A percentile compares a stretch with the other conserved stretches of the same genome.
Evolutionary conservation across 1,140 invertebrate genomes (phyloP).

Genomic region (Brachionus manjavacas): DNA sequence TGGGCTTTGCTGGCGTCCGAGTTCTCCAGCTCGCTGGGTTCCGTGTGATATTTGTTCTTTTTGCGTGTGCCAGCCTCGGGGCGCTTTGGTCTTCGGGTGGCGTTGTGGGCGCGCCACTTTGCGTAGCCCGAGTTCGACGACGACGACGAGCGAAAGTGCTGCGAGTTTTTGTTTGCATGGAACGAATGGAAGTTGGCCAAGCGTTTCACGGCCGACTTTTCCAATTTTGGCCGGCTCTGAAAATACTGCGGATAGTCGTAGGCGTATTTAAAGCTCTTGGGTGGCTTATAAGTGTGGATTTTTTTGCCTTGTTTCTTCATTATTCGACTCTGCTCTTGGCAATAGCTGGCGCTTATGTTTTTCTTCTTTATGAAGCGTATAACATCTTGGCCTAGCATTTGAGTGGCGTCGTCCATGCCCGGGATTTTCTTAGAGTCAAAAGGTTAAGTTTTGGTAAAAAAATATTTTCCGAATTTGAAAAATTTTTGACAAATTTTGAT

Average conservation of each 20-base stretch:
- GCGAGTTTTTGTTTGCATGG: background rate
- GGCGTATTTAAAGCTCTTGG: background rate
- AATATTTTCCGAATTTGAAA: too few relatives aligned
- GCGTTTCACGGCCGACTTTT: background rate
- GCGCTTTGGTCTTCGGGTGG: background rate
- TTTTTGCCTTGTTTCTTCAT: background rate
- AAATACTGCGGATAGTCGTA: conserved; percentile 37
- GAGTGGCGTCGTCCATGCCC: conserved; percentile 12
- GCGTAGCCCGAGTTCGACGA: background rate
- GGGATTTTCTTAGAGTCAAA: background rate
- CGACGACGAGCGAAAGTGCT: background rate
- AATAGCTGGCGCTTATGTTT: conserved; percentile 32
- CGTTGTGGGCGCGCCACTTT: background rate
- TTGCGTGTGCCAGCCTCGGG: background rate
- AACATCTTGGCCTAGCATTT: conserved; percentile 31
- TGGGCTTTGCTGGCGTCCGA: background rate
- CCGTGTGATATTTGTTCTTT: background rate
- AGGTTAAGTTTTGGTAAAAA: background rate
- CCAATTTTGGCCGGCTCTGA: background rate
- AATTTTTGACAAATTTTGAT: too few relatives aligned
- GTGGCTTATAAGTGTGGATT: background rate
- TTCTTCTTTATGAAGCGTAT: conserved; percentile 30
- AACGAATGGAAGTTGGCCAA: background rate
- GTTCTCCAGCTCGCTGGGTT: background rate
- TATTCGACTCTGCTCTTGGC: conserved; percentile 36